phyloP scores from a whole-genome alignment of 2,888 invertebrate species.

The Exephanes ischioxanthus region DNA sequence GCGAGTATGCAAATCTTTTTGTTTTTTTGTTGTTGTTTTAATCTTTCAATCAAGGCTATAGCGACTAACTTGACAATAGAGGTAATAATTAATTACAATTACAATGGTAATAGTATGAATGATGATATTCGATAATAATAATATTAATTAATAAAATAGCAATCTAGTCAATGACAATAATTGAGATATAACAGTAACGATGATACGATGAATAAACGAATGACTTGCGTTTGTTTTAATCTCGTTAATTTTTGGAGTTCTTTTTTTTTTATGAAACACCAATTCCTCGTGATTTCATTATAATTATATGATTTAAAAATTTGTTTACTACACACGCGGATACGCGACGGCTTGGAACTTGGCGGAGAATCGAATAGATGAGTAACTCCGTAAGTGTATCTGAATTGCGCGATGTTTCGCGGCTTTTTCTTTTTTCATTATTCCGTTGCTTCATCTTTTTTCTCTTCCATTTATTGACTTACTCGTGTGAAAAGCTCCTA shows the following conservation, averaged over 20 bases:
- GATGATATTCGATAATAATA: constrained; percentile 57
- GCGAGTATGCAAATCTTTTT: constrained; percentile 35
- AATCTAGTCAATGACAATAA: constrained; percentile 60
- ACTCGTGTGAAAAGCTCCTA: not conserved
- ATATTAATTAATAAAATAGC: constrained; percentile 59
- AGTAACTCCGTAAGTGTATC: constrained; percentile 24
- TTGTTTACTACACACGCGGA: not conserved
- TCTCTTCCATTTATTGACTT: not conserved
- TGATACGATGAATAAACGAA: constrained; percentile 61
- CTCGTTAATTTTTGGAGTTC: constrained; percentile 14
- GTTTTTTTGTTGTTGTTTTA: constrained; percentile 8
- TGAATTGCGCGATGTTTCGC: constrained; percentile 21
- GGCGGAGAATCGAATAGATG: constrained; percentile 36
- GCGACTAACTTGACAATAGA: constrained; percentile 63
- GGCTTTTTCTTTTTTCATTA: constrained; percentile 1
- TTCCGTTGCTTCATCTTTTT: not conserved
- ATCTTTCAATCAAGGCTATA: constrained; percentile 43
- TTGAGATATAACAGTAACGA: constrained; percentile 60
- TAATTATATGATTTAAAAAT: constrained; percentile 20
- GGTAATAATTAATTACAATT: constrained; percentile 62
- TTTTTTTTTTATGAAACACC: constrained; percentile 25
- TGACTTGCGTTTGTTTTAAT: constrained; percentile 37
- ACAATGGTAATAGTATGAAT: constrained; percentile 58
- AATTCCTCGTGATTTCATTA: constrained; percentile 30
- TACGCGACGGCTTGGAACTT: constrained; percentile 41